These are phyloP conservation scores for Incurvaria masculella DNA, from an alignment of 2,888 invertebrate species.

Conservation along the genomic window DNA sequence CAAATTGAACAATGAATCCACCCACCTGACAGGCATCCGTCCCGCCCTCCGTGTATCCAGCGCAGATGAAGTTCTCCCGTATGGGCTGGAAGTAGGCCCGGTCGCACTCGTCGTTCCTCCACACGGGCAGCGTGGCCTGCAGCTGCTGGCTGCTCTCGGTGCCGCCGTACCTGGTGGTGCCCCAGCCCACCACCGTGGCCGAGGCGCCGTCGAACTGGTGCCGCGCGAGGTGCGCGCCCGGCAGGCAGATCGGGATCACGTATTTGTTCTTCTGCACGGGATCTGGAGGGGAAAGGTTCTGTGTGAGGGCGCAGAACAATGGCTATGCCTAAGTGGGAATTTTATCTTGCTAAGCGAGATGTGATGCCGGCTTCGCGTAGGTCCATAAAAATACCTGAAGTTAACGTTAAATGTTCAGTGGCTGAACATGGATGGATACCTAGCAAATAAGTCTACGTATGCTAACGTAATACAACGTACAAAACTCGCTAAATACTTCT, in stretches of 20 bases:
- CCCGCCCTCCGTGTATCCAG: conserved; percentile 85
- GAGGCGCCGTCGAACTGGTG: conserved; percentile 68
- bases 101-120: conserved; percentile 88
- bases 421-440: neutral
- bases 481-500: no score
- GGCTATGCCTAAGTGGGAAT: no score
- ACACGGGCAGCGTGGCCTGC: conserved; percentile 81
- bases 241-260: conserved; percentile 84
- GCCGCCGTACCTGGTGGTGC: conserved; percentile 86
- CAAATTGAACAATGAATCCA: no score
- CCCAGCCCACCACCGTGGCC: conserved; percentile 92
- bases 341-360: neutral
- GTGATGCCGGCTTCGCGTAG: neutral
- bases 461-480: no score
- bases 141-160: conserved; percentile 83
- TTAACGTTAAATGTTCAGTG: neutral
- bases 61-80: conserved; percentile 85
- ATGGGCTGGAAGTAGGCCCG: conserved; percentile 91
- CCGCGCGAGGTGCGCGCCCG: conserved; percentile 53
- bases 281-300: conserved; percentile 31
- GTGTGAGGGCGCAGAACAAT: neutral
- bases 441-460: no score
- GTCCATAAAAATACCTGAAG: neutral
- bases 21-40: conserved; percentile 88
- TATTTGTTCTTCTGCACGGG: conserved; percentile 79